Percentiles rank a stretch among this genome's conserved stretches.
Conservation (phyloP, 1,140 invertebrate genomes). For the Cyclargus thomasi region DNA sequence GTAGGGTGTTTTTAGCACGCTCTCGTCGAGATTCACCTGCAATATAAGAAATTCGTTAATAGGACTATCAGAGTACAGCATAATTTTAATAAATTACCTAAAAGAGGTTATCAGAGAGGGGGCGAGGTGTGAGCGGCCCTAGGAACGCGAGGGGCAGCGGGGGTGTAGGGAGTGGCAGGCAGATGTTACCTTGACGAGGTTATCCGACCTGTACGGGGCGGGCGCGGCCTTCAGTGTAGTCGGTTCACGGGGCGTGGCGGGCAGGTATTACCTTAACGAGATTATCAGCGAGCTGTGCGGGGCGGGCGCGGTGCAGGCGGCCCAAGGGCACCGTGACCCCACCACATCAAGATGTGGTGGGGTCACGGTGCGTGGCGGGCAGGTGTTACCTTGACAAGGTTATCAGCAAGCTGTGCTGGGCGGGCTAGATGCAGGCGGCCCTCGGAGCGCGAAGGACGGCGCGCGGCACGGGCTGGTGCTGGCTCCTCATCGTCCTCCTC, state of each 20-base stretch:
- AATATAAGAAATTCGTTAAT: neutral
- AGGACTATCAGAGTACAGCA: no score
- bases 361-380: no score
- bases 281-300: no score
- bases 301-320: conserved; percentile 65
- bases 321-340: no score
- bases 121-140: conserved; percentile 68
- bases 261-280: no score
- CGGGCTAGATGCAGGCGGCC: conserved; percentile 68
- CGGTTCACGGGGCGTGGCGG: conserved; percentile 59
- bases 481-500: conserved; percentile 87
- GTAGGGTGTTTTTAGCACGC: conserved; percentile 1
- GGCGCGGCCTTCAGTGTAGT: conserved; percentile 72
- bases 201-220: conserved; percentile 42
- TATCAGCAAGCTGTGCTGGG: conserved; percentile 42
- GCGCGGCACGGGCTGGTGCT: conserved; percentile 55
- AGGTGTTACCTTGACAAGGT: conserved; percentile 46
- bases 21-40: conserved; percentile 63
- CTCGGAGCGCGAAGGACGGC: conserved; percentile 58
- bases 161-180: conserved; percentile 31
- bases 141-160: conserved; percentile 58
- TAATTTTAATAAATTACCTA: conserved; percentile 32
- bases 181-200: conserved; percentile 45
- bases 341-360: no score
- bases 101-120: conserved; percentile 49